Base-by-base conservation (phyloP, 2,797 vertebrate genomes). In the Sylvia borin region DNA sequence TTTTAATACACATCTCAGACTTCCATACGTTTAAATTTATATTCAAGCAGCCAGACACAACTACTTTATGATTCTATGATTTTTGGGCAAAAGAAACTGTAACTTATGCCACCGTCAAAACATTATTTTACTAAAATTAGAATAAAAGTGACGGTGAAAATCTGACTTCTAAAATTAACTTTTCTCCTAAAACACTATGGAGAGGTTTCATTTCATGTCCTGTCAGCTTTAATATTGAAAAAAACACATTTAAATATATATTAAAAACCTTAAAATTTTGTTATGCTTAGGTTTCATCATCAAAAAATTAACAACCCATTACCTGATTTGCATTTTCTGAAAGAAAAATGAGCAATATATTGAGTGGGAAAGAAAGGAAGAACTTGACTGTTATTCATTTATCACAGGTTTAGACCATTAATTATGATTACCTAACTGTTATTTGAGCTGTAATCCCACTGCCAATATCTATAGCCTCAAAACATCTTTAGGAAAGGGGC, bases 221-320 rank as follows among this genome's bases (percentile, higher is more conserved):
- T 14, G n/a, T 54, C 5, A 64, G 8, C 5, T 54, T 5, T 77
- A 73, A 70, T 65, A 42, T 0, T 54, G 26, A 43, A 64, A 57
- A 38, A 48, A 36, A 36, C 36, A 8, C 2, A 53, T 4, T 5
- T 43, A 64, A 64, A 34, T 57, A 40, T 43, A 43, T 19, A 15
- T 17, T 5, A 7, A 17, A 70, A 42, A 31, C 0, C 0, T 2
- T 5, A 34, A 43, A 58, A 40, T 16, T 53, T 67, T 32, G 5
- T 57, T 73, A 24, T 27, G 16, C 5, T 51, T 71, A 50, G 9
- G 1, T 74, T 73, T 84, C 11, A 77, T 61, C 16, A 40, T 16
- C 24, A 45, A 83, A 65, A 68, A 34, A 32, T 21, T 7, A 76
- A 22, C 2, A 65, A 42, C 2, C 8, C 8, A 54, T 65, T 70